Percentiles rank a stretch among this genome's conserved stretches.
These are phyloP conservation scores for Pteruthius melanotis DNA, from an alignment of 2,113 vertebrate species.

Conservation along the genomic window DNA sequence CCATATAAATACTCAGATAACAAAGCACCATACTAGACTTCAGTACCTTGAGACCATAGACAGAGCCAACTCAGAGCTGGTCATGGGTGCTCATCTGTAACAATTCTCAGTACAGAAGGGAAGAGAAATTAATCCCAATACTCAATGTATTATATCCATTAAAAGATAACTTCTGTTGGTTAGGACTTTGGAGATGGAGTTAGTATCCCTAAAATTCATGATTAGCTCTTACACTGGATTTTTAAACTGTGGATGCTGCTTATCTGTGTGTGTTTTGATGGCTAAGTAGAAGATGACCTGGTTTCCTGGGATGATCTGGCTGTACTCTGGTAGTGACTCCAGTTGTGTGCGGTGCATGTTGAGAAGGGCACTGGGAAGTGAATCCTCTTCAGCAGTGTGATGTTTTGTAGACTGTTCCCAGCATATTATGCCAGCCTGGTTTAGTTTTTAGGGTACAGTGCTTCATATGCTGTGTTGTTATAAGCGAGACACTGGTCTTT, in stretches of 20 bases:
- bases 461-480: rapidly evolving
- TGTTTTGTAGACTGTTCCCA: background rate
- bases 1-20: background rate
- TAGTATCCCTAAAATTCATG: background rate
- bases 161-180: background rate
- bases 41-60: background rate
- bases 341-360: background rate
- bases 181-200: background rate
- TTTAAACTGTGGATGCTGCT: background rate
- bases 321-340: background rate
- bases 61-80: background rate
- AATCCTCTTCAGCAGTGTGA: background rate
- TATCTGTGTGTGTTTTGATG: background rate
- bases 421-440: background rate
- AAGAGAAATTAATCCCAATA: background rate
- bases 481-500: background rate
- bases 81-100: background rate
- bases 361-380: background rate
- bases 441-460: background rate
- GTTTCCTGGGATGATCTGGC: background rate
- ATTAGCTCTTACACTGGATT: background rate
- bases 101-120: background rate
- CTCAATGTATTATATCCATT: background rate
- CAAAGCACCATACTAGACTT: background rate
- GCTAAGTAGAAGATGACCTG: background rate